Base-by-base conservation (phyloP, 2,113 vertebrate genomes). In the Brachionichthys hirsutus region DNA sequence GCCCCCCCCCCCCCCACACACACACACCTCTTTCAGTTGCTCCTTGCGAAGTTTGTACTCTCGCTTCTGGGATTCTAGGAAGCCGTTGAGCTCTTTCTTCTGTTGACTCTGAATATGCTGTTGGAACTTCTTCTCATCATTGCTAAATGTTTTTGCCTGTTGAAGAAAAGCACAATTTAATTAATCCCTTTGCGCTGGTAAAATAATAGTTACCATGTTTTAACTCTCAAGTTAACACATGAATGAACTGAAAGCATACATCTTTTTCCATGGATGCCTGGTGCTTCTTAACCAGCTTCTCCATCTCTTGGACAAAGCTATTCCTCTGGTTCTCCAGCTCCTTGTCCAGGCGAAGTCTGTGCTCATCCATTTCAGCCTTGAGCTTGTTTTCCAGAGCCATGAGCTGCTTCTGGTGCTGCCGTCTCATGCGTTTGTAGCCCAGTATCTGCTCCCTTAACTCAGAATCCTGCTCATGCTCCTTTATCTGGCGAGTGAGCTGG, bases 21-120 rank as follows among this genome's bases (percentile, higher is more conserved):
- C n/a, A n/a, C n/a, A n/a, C n/a, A 94, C 97, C 94, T 98, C 96
- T 88, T 99, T 99, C 45, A 99, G 93, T 66, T 98, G 94, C 67
- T 99, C 97, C 82, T 99, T 99, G 81, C 96, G 95, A 59, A 96
- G 92, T 82, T 98, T 99, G 79, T 99, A 99, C 75, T 99, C 97
- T 65, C 97, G 92, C 83, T 98, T 99, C 87, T 98, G 96, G 2
- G 95, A 96, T 73, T 99, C 97, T 50, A 97, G 78, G 82, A 99
- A 98, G 82, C 94, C 98, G 85, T 90, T 98, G 20, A 98, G 88
- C 76, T 99, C 97, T 80, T 99, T 99, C 86, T 99, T 99, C 83
- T 98, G 96, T 66, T 98, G 97, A 77, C 92, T 94, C 85, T 98
- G 95, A 82, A 98, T 99, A 85, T 98, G 95, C 58, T 99, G 97